phyloP scores from a whole-genome alignment of 2,888 invertebrate species.

The Ligdia adustata region DNA sequence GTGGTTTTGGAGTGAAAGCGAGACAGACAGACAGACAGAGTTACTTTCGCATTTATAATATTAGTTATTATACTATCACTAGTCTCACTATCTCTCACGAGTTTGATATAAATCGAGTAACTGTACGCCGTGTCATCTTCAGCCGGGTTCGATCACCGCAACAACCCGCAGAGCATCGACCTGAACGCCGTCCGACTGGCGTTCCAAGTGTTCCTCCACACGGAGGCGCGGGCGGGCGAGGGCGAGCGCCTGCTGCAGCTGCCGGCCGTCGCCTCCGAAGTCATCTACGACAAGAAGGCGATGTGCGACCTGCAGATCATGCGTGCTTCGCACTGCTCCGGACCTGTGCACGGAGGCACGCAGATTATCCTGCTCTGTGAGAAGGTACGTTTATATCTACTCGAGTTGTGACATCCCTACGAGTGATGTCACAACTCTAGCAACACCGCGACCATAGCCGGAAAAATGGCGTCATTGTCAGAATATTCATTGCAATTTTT shows the following conservation, averaged over 20 bases:
- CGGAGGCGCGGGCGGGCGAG: conserved; percentile 37
- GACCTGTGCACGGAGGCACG: conserved; percentile 92
- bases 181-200: conserved; percentile 96
- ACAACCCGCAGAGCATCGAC: conserved; percentile 94
- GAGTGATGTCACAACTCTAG: too few species aligned
- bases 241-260: conserved; percentile 54
- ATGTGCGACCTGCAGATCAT: conserved; percentile 96
- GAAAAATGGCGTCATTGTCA: too few species aligned
- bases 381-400: conserved; percentile 88
- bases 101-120: too few species aligned
- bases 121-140: too few species aligned
- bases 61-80: too few species aligned
- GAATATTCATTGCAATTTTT: too few species aligned
- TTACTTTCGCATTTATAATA: too few species aligned
- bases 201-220: conserved; percentile 95
- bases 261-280: conserved; percentile 92
- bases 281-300: conserved; percentile 98
- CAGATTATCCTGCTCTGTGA: conserved; percentile 98
- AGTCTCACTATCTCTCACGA: too few species aligned
- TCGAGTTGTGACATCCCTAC: too few species aligned
- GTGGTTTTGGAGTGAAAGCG: too few species aligned
- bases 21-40: too few species aligned
- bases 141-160: conserved; percentile 95
- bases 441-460: too few species aligned
- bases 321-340: conserved; percentile 93